These are phyloP conservation scores for Spatula clypeata DNA, from an alignment of 2,797 vertebrate genomes.

Conservation along the genomic window DNA sequence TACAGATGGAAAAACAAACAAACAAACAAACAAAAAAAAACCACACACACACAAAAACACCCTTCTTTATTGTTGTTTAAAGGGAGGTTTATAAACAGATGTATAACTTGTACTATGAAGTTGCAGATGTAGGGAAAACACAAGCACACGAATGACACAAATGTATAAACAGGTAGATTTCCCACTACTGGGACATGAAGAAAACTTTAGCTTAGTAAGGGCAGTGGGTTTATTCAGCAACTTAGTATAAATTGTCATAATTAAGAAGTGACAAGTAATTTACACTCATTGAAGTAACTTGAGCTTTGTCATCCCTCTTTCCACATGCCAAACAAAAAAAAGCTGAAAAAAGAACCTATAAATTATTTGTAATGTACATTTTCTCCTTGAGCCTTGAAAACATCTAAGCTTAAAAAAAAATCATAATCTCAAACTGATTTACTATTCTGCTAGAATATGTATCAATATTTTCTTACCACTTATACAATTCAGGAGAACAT, in stretches of 20 bases:
- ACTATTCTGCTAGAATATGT: background rate
- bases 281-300: background rate
- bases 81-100: background rate
- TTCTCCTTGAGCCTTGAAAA: background rate
- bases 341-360: background rate
- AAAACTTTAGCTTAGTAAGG: background rate
- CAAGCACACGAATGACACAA: background rate
- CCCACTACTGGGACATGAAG: background rate
- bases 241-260: background rate
- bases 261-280: background rate
- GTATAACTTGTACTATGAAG: background rate
- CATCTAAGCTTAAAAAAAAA: rapidly evolving
- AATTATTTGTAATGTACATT: background rate
- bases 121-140: background rate
- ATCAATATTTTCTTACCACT: background rate
- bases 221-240: background rate
- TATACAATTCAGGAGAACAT: background rate
- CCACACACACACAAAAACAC: background rate
- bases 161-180: background rate
- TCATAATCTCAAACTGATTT: background rate
- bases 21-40: background rate
- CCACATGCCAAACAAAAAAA: background rate
- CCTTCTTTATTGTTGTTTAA: background rate
- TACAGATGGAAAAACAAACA: background rate
- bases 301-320: background rate